Evolutionary conservation across 1,140 invertebrate species (phyloP).

Genomic region (Brachionus sp.): DNA sequence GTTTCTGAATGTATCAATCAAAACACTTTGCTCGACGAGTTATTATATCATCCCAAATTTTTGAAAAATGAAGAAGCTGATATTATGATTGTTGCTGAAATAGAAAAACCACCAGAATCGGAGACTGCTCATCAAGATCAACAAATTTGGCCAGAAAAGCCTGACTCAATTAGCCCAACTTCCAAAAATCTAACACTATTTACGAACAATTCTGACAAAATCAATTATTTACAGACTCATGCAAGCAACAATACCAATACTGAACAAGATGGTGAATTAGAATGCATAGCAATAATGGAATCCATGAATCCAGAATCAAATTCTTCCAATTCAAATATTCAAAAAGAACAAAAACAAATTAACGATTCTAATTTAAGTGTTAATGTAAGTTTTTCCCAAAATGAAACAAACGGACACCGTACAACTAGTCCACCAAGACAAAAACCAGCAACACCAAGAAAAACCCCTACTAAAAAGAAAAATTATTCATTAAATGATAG

Average conservation of each 20-base stretch:
- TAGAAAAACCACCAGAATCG: not conserved
- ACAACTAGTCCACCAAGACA: not conserved
- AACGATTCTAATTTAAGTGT: not conserved
- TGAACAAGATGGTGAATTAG: not conserved
- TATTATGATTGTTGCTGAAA: not conserved
- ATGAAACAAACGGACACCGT: not conserved
- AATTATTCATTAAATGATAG: constrained; percentile 1
- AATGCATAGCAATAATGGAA: not conserved
- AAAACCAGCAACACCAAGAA: not conserved
- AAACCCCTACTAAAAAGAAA: not conserved
- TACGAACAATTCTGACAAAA: not conserved
- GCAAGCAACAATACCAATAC: not conserved
- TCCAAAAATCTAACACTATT: constrained; percentile 18
- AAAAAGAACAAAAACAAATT: not conserved
- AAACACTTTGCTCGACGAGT: not conserved
- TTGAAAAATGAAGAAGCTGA: not conserved
- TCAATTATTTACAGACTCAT: not conserved
- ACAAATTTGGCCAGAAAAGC: not conserved
- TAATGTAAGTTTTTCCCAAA: not conserved
- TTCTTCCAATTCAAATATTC: not conserved
- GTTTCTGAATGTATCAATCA: not conserved
- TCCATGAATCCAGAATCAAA: not conserved
- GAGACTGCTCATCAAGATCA: not conserved
- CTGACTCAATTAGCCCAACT: not conserved
- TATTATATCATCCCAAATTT: constrained; percentile 18